phyloP scores from a whole-genome alignment of 2,888 invertebrate genomes.

The Stenchaetothrips biformis region DNA sequence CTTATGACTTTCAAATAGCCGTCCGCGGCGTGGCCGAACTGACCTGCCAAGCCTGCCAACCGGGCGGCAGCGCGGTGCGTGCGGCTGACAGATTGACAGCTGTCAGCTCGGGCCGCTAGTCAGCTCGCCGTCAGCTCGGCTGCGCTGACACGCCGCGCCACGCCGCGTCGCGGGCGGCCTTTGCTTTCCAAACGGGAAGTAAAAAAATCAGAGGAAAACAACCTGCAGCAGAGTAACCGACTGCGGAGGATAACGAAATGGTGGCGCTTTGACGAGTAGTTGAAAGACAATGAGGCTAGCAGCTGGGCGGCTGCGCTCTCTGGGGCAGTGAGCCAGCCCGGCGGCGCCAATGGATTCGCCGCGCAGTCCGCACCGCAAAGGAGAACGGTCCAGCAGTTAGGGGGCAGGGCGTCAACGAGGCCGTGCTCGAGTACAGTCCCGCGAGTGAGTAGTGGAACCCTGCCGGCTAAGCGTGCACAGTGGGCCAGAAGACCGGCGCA shows the following conservation, averaged over 20 bases:
- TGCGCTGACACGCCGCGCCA: not conserved
- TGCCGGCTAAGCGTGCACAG: no score
- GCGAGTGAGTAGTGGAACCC: no score
- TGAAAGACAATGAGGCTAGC: no score
- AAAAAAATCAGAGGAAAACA: not conserved
- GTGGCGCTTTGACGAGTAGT: no score
- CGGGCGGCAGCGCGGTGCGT: not conserved
- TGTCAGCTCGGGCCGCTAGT: not conserved
- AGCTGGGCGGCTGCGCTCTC: no score
- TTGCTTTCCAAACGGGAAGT: not conserved
- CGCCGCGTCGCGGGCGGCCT: constrained; percentile 1
- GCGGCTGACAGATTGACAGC: not conserved
- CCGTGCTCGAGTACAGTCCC: no score
- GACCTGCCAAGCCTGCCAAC: not conserved
- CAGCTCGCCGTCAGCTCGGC: not conserved
- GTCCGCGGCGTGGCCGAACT: not conserved
- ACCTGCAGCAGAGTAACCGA: not conserved
- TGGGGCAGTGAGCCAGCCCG: no score
- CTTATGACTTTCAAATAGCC: not conserved
- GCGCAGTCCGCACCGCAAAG: no score
- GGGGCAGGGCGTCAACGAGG: no score
- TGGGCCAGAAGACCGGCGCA: no score
- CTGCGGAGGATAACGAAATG: not conserved
- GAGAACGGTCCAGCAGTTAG: no score
- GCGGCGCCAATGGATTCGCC: no score